A percentile compares a stretch with the other conserved stretches of the same genome.
phyloP scores from a whole-genome alignment of 2,113 vertebrate genomes.

The Labeo rohita region DNA sequence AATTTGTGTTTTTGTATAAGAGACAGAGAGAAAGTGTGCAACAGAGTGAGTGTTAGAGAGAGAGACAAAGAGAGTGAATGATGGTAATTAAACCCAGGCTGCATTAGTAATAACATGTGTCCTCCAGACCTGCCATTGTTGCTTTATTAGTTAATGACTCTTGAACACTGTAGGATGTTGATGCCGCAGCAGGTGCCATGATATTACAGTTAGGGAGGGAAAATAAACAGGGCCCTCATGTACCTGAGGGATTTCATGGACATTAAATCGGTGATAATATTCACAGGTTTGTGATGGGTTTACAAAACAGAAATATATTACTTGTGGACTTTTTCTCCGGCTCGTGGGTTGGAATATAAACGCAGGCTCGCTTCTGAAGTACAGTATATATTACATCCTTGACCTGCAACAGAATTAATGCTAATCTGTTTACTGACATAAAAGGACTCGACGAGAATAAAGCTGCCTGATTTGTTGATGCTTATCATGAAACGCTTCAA shows the following conservation, averaged over 20 bases:
- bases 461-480: constrained; percentile 11
- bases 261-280: neutral
- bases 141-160: constrained; percentile 54
- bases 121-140: constrained; percentile 47
- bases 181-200: constrained; percentile 20
- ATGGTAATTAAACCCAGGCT: constrained; percentile 49
- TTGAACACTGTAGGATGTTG: constrained; percentile 39
- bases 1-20: neutral
- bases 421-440: constrained; percentile 32
- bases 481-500: constrained; percentile 34
- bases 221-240: constrained; percentile 29
- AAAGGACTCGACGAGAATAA: neutral
- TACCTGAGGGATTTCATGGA: neutral
- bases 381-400: neutral
- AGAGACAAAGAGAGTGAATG: constrained; percentile 17
- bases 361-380: neutral
- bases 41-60: neutral
- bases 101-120: constrained; percentile 45
- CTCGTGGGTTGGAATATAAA: too few relatives aligned
- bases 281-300: constrained; percentile 5
- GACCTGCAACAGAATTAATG: constrained; percentile 7
- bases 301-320: constrained; percentile 3
- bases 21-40: neutral
- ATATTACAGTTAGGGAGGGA: constrained; percentile 19
- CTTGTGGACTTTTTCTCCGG: neutral